Evolutionary conservation across 2,888 invertebrate species (phyloP), one percentile per base, ranked within the genome.

Genomic region (Corbicula japonica): DNA sequence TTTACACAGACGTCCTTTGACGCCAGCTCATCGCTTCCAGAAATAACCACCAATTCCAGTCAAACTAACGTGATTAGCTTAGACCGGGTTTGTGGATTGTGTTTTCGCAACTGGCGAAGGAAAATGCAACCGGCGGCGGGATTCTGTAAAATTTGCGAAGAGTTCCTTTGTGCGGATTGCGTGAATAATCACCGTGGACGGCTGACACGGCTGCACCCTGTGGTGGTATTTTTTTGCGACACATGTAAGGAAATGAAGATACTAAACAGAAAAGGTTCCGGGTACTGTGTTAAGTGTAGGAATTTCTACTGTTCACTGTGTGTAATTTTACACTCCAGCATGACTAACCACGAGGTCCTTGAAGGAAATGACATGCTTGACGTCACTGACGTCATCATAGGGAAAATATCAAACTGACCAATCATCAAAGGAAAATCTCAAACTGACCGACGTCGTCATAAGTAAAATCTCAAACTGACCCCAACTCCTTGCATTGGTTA

Each of bases 201-300:
- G 8, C 32, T 80, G 18, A 80, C 80, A n/a, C 71, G 60, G 18
- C 52, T 56, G 15, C 80, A 80, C 50, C 68, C 76, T 6, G 63
- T 80, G 15, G 34, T 80, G 12, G 76, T 80, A 34, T 80, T 80
- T 46, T 63, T 63, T 38, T 80, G 80, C 32, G 60, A 76, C n/a
- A 60, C 63, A 15, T 80, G 80, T 58, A 76, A 80, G 46, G 69
- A 76, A 35, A 72, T 80, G 80, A 76, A 72, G 41, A 76, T 80
- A 18, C 41, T 80, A 28, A 72, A 72, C 62, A 54, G 52, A 21
- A 60, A 34, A 10, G 80, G 72, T 1, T 76, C 80, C 0, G 75
- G 80, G 0, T 76, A 62, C 41, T 80, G 80, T 58, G 56, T 80
- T 1, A 62, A 52, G 32, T 80, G 80, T 63, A 71, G 52, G 32